Base-by-base conservation (phyloP, 2,797 vertebrate species). In the Crossoptilon crossoptilon region DNA sequence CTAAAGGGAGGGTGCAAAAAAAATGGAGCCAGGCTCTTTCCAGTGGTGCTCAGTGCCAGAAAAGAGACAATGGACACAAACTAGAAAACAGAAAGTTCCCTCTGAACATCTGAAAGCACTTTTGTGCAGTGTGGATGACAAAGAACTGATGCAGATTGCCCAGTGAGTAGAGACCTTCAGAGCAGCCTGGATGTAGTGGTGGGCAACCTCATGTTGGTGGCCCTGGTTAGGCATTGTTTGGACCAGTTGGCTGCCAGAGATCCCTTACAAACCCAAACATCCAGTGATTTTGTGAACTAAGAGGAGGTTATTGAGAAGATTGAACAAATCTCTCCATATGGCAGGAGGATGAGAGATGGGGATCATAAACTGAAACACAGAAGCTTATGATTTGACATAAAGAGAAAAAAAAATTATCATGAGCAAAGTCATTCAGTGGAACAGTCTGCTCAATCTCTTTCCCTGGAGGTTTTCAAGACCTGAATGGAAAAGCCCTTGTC, bases 401-500 rank as follows among this genome's bases (percentile, higher is more conserved):
- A 3, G 4, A 8, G 6, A 6, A 1, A 2, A 18, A 6, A 72
- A 51, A 67, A 21, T 9, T 5, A 0, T 53, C 27, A 17, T 9
- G 4, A 31, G 6, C 49, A 29, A 27, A 59, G 37, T 33, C n/a
- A 53, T 41, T 29, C 49, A 48, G 0, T 11, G 11, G 6, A 7
- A 46, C 13, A 49, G 22, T 17, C 13, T 72, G 16, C 21, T 16
- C 46, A 60, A 9, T 13, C 2, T 26, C 41, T 73, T 71, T 26
- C 8, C n/a, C 35, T 41, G 8, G 6, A 46, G 16, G 5, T 37
- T 64, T 68, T 74, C 27, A 62, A 78, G 49, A 41, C 3, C 2
- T 26, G 31, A 1, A 6, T 69, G 27, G 31, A 84, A 75, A 77
- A 84, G 23, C 24, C 10, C 39, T 78, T 29, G 60, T 31, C 29